Evolutionary conservation across 2,888 invertebrate species (phyloP).

Genomic region (Apotomis turbidana): DNA sequence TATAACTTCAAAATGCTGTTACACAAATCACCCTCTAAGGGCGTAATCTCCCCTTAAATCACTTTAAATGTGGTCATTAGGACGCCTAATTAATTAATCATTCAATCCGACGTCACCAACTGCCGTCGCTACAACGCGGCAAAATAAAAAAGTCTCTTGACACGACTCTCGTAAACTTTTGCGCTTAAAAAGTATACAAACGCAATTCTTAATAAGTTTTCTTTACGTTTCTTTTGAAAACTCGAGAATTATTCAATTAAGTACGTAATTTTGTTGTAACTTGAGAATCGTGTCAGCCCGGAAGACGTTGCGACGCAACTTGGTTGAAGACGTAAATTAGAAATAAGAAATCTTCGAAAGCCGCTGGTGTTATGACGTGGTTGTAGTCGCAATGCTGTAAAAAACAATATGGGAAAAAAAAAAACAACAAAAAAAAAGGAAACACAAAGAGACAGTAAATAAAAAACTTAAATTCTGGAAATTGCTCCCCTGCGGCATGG

Average conservation of each 20-base stretch:
- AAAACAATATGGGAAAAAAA: too few relatives aligned
- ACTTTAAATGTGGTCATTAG: neutral
- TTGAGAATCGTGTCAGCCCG: constrained; percentile 5
- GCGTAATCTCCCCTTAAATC: neutral
- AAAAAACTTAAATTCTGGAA: too few relatives aligned
- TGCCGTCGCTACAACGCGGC: too few relatives aligned
- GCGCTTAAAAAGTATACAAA: constrained; percentile 14
- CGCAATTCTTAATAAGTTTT: constrained; percentile 31
- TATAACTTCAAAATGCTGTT: too few relatives aligned
- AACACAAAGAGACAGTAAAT: too few relatives aligned
- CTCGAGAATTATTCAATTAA: constrained; percentile 39
- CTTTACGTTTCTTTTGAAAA: constrained; percentile 27
- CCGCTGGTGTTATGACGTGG: neutral
- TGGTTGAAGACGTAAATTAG: constrained; percentile 7
- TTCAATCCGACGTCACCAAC: neutral
- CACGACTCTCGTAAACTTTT: constrained; percentile 15
- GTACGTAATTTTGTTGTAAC: constrained; percentile 29
- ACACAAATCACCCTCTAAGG: neutral
- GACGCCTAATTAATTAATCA: constrained; percentile 13
- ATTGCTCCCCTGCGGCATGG: too few relatives aligned
- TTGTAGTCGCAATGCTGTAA: too few relatives aligned
- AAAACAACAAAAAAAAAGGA: too few relatives aligned
- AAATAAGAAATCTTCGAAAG: constrained; percentile 15
- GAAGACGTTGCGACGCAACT: constrained; percentile 3
- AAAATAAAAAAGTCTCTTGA: constrained; percentile 9